Evolutionary conservation across 1,140 invertebrate genomes (phyloP).

Genomic region (Papilio aristodemus): DNA sequence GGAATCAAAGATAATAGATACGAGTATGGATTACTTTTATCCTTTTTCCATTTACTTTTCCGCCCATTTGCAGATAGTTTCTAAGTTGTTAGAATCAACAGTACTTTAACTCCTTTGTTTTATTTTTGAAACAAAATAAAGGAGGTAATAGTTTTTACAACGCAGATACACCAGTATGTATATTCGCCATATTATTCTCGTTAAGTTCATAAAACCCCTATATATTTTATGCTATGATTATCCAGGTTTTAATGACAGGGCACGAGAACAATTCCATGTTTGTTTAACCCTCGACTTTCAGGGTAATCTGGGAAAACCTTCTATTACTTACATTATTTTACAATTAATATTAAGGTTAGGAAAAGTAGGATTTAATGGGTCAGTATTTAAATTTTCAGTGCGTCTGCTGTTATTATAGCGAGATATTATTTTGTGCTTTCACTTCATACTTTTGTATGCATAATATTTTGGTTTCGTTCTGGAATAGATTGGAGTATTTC

Average conservation of each 20-base stretch:
- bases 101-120: too few species aligned
- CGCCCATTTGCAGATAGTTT: too few species aligned
- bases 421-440: not conserved
- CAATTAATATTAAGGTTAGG: not conserved
- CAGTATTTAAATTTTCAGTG: not conserved
- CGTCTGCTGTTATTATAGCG: not conserved
- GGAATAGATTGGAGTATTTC: not conserved
- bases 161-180: not conserved
- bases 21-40: too few species aligned
- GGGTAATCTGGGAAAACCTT: not conserved
- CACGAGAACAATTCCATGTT: slow-evolving; percentile 1
- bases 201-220: not conserved
- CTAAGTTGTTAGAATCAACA: too few species aligned
- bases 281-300: slow-evolving; percentile 1
- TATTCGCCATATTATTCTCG: not conserved
- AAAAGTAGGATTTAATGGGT: not conserved
- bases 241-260: not conserved
- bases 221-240: not conserved
- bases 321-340: not conserved
- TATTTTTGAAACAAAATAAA: too few species aligned
- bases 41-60: too few species aligned
- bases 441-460: not conserved
- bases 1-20: too few species aligned
- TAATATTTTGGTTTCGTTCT: not conserved
- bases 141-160: too few species aligned